These are phyloP conservation scores for Corvus hawaiiensis DNA, from an alignment of 2,113 vertebrate species.

Conservation along the genomic window DNA sequence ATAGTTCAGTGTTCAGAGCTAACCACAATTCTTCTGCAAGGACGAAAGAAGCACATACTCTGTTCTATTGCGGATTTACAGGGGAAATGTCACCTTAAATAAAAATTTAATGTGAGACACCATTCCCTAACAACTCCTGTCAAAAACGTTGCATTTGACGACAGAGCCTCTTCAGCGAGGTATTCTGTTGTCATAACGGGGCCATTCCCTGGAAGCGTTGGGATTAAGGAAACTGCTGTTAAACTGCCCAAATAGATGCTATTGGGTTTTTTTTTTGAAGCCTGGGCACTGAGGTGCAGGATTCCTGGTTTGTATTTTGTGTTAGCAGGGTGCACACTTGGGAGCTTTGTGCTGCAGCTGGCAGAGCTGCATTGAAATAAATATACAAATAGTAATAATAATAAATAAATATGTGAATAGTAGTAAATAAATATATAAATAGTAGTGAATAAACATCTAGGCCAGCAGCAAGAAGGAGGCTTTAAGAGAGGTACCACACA, in stretches of 20 bases:
- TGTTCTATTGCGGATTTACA: background rate
- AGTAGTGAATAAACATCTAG: background rate
- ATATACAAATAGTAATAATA: background rate
- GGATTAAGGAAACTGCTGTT: background rate
- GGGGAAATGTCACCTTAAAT: background rate
- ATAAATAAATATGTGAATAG: background rate
- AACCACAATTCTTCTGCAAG: background rate
- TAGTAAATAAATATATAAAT: background rate
- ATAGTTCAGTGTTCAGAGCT: background rate
- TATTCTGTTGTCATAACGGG: rapidly evolving
- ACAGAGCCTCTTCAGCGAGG: background rate
- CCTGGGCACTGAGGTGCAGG: background rate
- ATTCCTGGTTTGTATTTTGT: background rate
- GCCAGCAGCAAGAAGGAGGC: background rate
- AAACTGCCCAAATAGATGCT: background rate
- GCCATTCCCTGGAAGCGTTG: background rate
- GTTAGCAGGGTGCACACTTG: background rate
- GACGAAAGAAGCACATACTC: background rate
- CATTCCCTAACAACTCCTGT: background rate
- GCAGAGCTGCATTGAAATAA: background rate
- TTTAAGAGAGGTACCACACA: background rate
- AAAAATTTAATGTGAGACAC: background rate
- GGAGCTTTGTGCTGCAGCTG: background rate
- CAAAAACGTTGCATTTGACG: background rate
- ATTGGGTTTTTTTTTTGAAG: background rate